Conservation (phyloP, 2,113 vertebrate species). For the Tyto alba region DNA sequence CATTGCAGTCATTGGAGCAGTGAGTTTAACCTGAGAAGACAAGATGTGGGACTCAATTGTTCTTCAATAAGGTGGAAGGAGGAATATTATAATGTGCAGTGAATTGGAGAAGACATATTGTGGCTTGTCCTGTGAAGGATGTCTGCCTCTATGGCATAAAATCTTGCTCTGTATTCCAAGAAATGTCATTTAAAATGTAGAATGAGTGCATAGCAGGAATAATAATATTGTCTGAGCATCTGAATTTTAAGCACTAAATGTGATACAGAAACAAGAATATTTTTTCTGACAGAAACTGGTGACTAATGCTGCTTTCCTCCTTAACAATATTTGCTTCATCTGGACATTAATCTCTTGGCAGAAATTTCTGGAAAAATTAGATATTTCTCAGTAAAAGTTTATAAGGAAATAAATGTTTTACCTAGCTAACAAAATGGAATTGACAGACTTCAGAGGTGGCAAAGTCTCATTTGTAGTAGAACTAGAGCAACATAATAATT, state of each 20-base stretch:
- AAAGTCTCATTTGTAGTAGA: not conserved
- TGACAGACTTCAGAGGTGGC: not conserved
- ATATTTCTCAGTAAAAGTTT: slow-evolving; percentile 6
- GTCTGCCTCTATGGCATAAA: not conserved
- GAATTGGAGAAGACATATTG: not conserved
- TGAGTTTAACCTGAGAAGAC: not conserved
- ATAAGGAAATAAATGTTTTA: not conserved
- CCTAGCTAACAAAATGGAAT: not conserved
- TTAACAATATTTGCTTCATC: not conserved
- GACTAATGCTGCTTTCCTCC: not conserved
- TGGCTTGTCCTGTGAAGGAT: slow-evolving; percentile 19
- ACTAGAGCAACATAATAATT: not conserved
- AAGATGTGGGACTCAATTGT: not conserved
- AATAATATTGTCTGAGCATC: not conserved
- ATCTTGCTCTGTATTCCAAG: slow-evolving; percentile 12
- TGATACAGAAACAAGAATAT: not conserved
- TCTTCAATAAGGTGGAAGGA: not conserved
- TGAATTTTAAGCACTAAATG: slow-evolving; percentile 27
- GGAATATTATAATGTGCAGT: not conserved
- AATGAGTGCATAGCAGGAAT: not conserved
- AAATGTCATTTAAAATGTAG: slow-evolving; percentile 40
- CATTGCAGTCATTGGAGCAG: not conserved
- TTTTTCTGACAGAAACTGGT: not conserved
- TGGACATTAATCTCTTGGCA: slow-evolving; percentile 12
- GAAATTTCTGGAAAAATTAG: slow-evolving; percentile 18